Conservation (phyloP, 2,888 invertebrate species). For the Temnothorax ravouxi region DNA sequence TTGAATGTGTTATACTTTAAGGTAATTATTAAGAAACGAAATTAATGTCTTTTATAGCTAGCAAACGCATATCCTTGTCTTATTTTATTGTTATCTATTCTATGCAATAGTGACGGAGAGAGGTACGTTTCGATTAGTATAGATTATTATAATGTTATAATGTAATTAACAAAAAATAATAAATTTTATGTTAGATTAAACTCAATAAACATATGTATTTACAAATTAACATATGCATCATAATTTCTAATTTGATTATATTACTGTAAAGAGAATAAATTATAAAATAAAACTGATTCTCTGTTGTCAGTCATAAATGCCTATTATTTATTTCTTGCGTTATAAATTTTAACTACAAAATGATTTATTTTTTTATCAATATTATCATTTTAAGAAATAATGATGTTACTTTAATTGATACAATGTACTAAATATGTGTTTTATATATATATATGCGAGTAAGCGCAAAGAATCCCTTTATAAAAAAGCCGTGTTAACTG, state of each 20-base stretch:
- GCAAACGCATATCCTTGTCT: neutral
- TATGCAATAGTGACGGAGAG: neutral
- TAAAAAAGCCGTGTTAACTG: too few species aligned
- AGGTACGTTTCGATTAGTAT: neutral
- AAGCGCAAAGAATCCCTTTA: too few species aligned
- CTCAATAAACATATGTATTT: neutral
- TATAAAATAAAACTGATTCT: neutral
- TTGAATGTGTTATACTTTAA: neutral
- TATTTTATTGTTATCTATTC: conserved; percentile 1
- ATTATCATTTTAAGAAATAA: too few species aligned
- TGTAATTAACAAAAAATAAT: neutral
- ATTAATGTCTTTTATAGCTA: neutral
- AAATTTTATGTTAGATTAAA: neutral
- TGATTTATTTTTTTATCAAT: neutral
- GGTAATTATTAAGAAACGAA: neutral
- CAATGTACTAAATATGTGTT: neutral
- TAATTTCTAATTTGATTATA: neutral
- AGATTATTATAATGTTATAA: neutral
- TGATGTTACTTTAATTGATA: neutral
- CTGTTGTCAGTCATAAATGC: neutral
- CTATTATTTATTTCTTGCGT: neutral
- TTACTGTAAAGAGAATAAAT: neutral
- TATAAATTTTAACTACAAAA: neutral
- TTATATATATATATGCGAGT: neutral
- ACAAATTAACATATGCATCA: neutral